Conservation (phyloP, 2,888 invertebrate genomes). For the Exephanes ischioxanthus region DNA sequence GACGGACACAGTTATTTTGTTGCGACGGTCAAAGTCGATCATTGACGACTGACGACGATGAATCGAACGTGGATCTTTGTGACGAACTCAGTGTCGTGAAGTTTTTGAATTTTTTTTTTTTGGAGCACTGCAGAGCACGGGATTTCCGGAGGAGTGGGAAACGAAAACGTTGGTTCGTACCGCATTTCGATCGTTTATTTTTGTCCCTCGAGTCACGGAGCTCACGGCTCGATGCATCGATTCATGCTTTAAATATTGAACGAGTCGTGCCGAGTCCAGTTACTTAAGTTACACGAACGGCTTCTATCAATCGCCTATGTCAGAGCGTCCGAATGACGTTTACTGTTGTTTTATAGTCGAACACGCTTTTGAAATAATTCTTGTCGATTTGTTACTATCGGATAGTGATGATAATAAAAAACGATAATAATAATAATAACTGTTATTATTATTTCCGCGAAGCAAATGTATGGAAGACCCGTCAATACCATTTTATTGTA, state of each 20-base stretch:
- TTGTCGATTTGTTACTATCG: no score
- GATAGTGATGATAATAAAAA: background rate
- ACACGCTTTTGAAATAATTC: background rate
- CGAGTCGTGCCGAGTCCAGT: no score
- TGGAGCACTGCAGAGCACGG: background rate
- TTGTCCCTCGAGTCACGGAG: background rate
- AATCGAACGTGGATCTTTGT: background rate
- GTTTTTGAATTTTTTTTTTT: background rate
- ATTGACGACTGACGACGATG: background rate
- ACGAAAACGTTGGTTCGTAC: conserved; percentile 30
- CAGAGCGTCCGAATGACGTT: background rate
- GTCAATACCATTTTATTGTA: no score
- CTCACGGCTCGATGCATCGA: background rate
- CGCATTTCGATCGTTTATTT: background rate
- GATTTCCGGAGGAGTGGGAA: background rate
- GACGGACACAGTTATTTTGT: background rate
- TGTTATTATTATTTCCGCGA: no score
- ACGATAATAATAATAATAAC: background rate
- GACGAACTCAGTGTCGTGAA: background rate
- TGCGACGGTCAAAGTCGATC: background rate
- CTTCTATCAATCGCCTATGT: no score
- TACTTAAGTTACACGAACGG: no score
- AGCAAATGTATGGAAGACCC: no score
- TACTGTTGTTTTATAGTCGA: background rate
- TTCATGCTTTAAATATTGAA: no score